Evolutionary conservation across 1,140 invertebrate species (phyloP), one percentile per base, ranked within the genome.

Genomic region (Thaumatotibia leucotreta): DNA sequence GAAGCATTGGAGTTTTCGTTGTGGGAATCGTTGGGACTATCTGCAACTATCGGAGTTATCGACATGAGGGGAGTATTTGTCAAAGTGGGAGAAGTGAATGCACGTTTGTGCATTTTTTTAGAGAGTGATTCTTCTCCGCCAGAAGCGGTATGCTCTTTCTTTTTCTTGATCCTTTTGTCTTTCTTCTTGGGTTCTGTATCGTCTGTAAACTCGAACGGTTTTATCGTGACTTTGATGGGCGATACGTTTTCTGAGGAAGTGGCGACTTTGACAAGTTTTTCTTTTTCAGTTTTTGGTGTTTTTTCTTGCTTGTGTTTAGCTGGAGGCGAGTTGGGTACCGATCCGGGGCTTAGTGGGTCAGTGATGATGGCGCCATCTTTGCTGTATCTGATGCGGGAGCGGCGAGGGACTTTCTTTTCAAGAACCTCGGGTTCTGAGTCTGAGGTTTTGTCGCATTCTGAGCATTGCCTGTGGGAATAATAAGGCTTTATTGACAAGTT

Each of bases 361-460:
- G 80, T 73, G 66, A 91, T 83, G 17, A 91, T 89, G 4, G 85
- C 81, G 2, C 93, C 94, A 45, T 95, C 94, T 77, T 95, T 95
- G 76, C 94, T 95, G 70, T 95, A 95, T 5, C 95, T 92, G 20
- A 96, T 93, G 68, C 95, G 93, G 10, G 96, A 93, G 75, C 95
- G 93, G 20, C 96, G 92, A 0, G 96, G 96, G 0, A 95, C 95
- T 69, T 96, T 95, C 33, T 95, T 94, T 72, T 96, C 95, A 22
- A 96, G 92, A 0, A 94, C 92, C 73, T 96, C 95, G 0, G 92
- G 89, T 76, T 96, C 95, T 0, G 95, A 96, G 58, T 95, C 95
- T 1, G 95, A 96, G 1, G 95, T 95, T 76, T 97, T 97, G 81
- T 97, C 96, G 77, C 96, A 97, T 84, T 97, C 96, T 0, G 96